These are phyloP conservation scores for Cuniculus paca DNA, from an alignment of 2,797 vertebrate species.

Conservation along the genomic window DNA sequence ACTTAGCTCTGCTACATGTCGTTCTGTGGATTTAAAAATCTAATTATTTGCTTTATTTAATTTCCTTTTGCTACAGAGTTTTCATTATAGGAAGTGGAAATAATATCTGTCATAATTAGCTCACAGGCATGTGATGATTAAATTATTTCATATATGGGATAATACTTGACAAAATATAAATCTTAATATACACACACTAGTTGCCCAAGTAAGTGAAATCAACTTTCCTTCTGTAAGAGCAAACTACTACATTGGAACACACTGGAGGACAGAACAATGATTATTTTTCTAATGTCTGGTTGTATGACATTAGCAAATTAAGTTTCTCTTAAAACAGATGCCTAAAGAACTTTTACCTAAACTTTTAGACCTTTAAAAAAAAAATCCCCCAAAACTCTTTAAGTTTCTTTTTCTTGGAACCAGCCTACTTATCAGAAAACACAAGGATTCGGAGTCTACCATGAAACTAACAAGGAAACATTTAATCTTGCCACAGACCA, in stretches of 20 bases:
- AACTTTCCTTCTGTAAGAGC: not conserved
- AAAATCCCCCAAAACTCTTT: not conserved
- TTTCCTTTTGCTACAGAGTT: slow-evolving; percentile 19
- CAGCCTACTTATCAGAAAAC: not conserved
- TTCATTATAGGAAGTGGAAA: not conserved
- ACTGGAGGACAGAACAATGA: not conserved
- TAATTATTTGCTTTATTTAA: slow-evolving; percentile 66
- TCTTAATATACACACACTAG: not conserved
- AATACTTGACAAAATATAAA: not conserved
- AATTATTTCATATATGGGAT: not conserved
- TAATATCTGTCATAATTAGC: not conserved
- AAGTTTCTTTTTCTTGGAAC: not conserved
- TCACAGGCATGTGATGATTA: not conserved
- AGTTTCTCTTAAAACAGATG: not conserved
- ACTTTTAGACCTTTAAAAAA: not conserved
- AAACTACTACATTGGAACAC: not conserved
- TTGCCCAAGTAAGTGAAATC: not conserved
- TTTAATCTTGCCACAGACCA: not conserved
- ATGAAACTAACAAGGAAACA: not conserved
- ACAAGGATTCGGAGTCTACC: not conserved
- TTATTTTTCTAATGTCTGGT: not conserved
- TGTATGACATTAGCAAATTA: not conserved
- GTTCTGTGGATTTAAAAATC: not conserved
- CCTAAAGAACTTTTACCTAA: not conserved
- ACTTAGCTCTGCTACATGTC: not conserved